These are phyloP conservation scores for Eupithecia exiguata DNA, from an alignment of 2,888 invertebrate species.

Conservation along the genomic window DNA sequence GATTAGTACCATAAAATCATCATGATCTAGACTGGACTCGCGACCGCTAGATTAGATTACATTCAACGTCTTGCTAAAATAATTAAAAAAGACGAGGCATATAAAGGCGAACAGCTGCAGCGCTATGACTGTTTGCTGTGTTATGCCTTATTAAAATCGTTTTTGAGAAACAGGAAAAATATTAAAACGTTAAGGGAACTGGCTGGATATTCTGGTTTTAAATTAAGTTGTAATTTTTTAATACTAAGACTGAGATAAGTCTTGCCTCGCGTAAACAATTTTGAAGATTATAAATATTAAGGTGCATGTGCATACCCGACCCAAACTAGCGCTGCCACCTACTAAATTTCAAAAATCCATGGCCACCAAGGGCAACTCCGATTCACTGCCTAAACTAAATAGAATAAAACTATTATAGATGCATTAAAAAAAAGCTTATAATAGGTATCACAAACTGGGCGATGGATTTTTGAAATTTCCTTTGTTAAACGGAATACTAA, in stretches of 20 bases:
- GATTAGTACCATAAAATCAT: conserved; percentile 62
- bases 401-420: too few species aligned
- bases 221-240: neutral
- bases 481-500: too few species aligned
- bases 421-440: too few species aligned
- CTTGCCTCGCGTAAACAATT: neutral
- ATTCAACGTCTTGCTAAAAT: neutral
- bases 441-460: too few species aligned
- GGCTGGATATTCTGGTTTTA: neutral
- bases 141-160: neutral
- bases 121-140: neutral
- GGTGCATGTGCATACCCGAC: too few species aligned
- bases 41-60: conserved; percentile 12
- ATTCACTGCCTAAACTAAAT: too few species aligned
- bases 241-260: neutral
- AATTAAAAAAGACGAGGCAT: neutral
- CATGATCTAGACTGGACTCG: conserved; percentile 56
- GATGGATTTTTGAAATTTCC: too few species aligned
- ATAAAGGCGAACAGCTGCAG: neutral
- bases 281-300: neutral
- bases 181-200: neutral
- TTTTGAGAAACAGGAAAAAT: neutral
- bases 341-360: too few species aligned
- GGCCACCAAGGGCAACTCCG: too few species aligned
- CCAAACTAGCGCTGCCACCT: too few species aligned